Percentiles rank a stretch among this genome's conserved stretches.
Evolutionary conservation across 1,140 invertebrate genomes (phyloP).

Genomic region (Triops cancriformis): DNA sequence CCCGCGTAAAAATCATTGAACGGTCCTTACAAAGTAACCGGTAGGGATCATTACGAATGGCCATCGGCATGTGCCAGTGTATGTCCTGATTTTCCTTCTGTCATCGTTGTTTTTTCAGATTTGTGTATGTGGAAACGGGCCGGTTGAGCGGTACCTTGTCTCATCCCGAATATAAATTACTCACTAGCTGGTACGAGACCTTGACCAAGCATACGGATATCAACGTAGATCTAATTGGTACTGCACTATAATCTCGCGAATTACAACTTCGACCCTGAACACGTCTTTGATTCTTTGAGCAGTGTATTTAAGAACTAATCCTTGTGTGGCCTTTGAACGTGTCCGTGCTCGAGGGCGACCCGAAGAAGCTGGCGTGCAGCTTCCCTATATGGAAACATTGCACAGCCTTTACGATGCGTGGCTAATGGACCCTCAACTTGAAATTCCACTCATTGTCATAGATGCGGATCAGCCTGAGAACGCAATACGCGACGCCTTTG

Average conservation of each 20-base stretch:
- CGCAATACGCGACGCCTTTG: background rate
- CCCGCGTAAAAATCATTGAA: conserved; percentile 77
- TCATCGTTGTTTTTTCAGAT: conserved; percentile 14
- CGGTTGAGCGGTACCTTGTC: conserved; percentile 14
- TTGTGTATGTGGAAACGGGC: conserved; percentile 22
- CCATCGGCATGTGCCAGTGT: background rate
- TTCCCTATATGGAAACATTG: conserved; percentile 42
- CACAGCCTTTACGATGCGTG: conserved; percentile 46
- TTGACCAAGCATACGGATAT: conserved; percentile 15
- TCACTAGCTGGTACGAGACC: conserved; percentile 19
- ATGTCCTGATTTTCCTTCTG: background rate
- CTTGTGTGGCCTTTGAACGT: conserved; percentile 45
- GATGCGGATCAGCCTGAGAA: conserved; percentile 12
- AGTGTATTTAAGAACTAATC: conserved; percentile 48
- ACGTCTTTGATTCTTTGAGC: background rate
- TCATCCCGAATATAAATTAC: conserved; percentile 15
- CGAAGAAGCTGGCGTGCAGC: conserved; percentile 42
- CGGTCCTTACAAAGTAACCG: conserved; percentile 72
- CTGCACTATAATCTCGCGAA: background rate
- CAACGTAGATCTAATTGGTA: conserved; percentile 24
- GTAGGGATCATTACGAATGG: conserved; percentile 32
- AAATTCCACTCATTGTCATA: conserved; percentile 1
- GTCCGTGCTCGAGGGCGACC: conserved; percentile 43
- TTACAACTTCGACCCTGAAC: background rate
- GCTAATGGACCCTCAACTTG: conserved; percentile 11